Conservation (phyloP, 37 sponge, comb jelly and placozoan species). For the Diacarnus erythraeanus region DNA sequence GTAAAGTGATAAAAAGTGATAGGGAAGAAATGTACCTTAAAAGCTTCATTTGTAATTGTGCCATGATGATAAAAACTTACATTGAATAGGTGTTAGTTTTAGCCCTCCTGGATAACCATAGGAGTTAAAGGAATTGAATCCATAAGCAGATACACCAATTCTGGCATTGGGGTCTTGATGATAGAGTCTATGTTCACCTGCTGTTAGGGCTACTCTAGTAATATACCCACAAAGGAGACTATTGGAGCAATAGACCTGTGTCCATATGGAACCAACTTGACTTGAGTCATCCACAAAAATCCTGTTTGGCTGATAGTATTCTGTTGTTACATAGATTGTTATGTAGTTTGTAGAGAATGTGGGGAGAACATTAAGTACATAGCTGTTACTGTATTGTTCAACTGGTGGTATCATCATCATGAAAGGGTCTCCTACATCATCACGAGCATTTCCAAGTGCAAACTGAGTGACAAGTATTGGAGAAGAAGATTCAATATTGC, state of each 20-base stretch:
- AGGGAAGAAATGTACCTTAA: no score
- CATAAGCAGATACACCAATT: conserved; percentile 55
- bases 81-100: conserved; percentile 35
- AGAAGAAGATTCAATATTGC: conserved; percentile 35
- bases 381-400: conserved; percentile 67
- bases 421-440: conserved; percentile 52
- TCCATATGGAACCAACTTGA: not conserved
- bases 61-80: conserved; percentile 13
- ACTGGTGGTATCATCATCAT: conserved; percentile 65
- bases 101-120: conserved; percentile 71
- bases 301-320: conserved; percentile 14
- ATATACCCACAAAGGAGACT: conserved; percentile 37
- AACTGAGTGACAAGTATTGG: conserved; percentile 48
- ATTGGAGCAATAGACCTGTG: conserved; percentile 11
- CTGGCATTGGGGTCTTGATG: conserved; percentile 33
- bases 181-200: conserved; percentile 27
- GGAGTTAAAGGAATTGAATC: conserved; percentile 29
- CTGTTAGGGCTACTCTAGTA: not conserved
- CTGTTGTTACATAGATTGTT: conserved; percentile 30
- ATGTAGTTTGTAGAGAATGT: conserved; percentile 28
- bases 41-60: no score
- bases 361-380: conserved; percentile 26
- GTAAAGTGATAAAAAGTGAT: no score
- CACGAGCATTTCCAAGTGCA: conserved; percentile 12
- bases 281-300: conserved; percentile 22